Base-by-base conservation (phyloP, 2,113 vertebrate genomes). In the Pardalotus punctatus region DNA sequence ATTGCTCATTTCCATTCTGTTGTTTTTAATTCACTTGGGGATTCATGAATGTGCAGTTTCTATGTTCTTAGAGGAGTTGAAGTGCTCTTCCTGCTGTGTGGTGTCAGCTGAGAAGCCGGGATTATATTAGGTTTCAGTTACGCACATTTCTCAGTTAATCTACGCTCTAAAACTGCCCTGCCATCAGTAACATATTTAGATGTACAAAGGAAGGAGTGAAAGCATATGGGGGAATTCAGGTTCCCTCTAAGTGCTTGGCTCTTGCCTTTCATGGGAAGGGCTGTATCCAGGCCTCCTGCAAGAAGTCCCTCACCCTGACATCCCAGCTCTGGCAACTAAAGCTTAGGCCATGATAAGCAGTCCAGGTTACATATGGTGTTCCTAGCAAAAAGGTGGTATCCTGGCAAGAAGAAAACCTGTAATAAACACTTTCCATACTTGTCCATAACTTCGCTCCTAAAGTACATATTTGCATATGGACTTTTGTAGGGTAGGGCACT, bases 361-460 rank as follows among this genome's bases (percentile, higher is more conserved):
- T 18, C 51, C 19, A 53, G 19, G 61, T 14, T 66, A 23, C 14
- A 6, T 15, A 10, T 0, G 3, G 10, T 10, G 10, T 10, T 67
- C 21, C 21, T 4, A 51, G 57, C 48, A 69, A 77, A 72, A 77
- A 40, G 7, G 0, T 80, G 36, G 9, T 31, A 36, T 45, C 8
- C 31, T 0, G 0, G 1, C 67, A 45, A 51, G 21, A 72, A 51
- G 12, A 60, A 56, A 90, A 61, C 16, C 15, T 61, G 14, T 27
- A 19, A 27, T 10, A 47, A 8, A 51, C 58, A 17, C 16, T 72
- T 57, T 81, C 47, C 14, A 1, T 35, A 14, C 18, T 60, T 35
- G 23, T 25, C 71, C 12, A 6, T 28, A 40, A 40, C 57, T 82
- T 74, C 0, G 0, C 31, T 70, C 10, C 27, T 12, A 25, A 27